Percentiles rank a stretch among this genome's conserved stretches.
Conservation (phyloP, 2,113 vertebrate genomes). For the Orcinus orca region DNA sequence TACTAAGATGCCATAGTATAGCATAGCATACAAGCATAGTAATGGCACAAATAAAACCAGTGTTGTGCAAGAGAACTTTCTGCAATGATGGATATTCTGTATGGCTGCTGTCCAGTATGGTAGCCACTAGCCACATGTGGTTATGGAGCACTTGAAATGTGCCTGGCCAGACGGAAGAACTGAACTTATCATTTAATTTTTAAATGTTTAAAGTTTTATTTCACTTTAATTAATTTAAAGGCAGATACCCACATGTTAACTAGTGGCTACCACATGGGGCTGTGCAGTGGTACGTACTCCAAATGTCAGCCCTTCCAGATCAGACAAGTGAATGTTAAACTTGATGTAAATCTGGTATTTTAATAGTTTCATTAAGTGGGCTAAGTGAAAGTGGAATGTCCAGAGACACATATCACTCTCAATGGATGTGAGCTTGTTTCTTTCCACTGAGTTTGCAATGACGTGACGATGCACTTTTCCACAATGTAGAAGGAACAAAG, state of each 20-base stretch:
- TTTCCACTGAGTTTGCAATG: background rate
- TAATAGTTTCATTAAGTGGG: background rate
- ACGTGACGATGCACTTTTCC: background rate
- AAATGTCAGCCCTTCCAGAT: background rate
- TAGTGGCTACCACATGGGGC: background rate
- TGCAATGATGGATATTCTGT: background rate
- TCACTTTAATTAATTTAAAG: background rate
- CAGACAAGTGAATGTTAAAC: background rate
- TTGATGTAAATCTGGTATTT: background rate
- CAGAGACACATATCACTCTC: background rate
- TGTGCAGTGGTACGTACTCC: background rate
- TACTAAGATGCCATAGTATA: background rate
- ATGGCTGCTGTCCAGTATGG: background rate
- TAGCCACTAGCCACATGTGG: background rate
- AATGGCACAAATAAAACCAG: background rate
- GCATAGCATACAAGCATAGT: background rate
- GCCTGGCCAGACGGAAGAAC: background rate
- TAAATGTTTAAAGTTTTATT: background rate
- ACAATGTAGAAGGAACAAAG: background rate
- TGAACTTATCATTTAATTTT: background rate
- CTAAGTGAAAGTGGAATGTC: background rate
- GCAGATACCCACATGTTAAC: background rate
- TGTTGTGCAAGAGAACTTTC: background rate
- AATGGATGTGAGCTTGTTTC: background rate
- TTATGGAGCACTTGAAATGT: background rate